Percentiles rank a stretch among this genome's conserved stretches.
phyloP scores from a whole-genome alignment of 1,140 invertebrate genomes.

The Drosophila mayri region DNA sequence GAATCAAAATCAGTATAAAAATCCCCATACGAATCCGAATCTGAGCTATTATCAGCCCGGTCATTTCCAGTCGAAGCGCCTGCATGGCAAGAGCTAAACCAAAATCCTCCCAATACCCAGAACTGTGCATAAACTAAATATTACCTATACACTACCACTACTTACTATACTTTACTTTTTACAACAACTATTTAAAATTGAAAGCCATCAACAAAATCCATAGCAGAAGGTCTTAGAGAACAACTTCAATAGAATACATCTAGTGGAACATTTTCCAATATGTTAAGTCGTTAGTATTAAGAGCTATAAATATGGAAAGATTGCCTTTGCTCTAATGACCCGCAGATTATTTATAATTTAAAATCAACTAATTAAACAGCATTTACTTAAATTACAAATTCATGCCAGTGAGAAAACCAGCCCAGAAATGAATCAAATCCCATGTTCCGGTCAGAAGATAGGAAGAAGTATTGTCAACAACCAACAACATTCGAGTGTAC shows the following conservation, averaged over 20 bases:
- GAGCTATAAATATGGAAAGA: slow-evolving; percentile 14
- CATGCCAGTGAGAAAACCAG: slow-evolving; percentile 3
- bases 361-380: neutral
- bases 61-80: slow-evolving; percentile 32
- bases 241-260: slow-evolving; percentile 2
- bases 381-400: neutral
- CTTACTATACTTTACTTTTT: neutral
- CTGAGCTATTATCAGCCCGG: slow-evolving; percentile 8
- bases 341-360: slow-evolving; percentile 6
- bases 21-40: slow-evolving; percentile 5
- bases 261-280: slow-evolving; percentile 21
- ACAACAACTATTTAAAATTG: slow-evolving; percentile 22
- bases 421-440: slow-evolving; percentile 15
- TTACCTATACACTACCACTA: slow-evolving; percentile 15
- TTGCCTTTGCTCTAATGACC: slow-evolving; percentile 7
- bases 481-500: slow-evolving; percentile 77
- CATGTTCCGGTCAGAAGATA: slow-evolving; percentile 48
- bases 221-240: neutral
- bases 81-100: slow-evolving; percentile 55
- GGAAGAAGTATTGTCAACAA: slow-evolving; percentile 70
- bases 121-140: slow-evolving; percentile 69
- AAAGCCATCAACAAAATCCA: slow-evolving; percentile 9
- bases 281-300: slow-evolving; percentile 32
- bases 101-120: slow-evolving; percentile 44
- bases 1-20: slow-evolving; percentile 26